Evolutionary conservation across 2,113 vertebrate genomes (phyloP).

Genomic region (Lucifuga dentata): DNA sequence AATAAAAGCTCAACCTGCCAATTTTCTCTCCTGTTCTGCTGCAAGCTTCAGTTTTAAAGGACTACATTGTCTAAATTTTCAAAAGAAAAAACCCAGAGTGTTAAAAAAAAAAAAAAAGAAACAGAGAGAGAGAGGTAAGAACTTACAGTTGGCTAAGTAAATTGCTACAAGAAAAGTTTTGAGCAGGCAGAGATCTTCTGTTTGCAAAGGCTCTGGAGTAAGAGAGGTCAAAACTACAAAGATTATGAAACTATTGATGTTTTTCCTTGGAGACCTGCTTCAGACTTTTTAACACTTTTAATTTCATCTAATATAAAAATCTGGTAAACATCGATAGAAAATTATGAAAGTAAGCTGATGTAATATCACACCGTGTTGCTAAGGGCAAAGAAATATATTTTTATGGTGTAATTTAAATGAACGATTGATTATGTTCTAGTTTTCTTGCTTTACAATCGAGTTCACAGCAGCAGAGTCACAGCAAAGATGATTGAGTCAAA

Average conservation of each 20-base stretch:
- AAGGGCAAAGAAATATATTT: constrained; percentile 39
- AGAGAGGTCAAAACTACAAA: constrained; percentile 2
- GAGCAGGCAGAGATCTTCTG: neutral
- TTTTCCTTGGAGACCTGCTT: constrained; percentile 20
- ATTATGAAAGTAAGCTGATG: constrained; percentile 23
- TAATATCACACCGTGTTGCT: constrained; percentile 20
- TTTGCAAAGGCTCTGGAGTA: neutral
- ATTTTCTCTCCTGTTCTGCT: constrained; percentile 13
- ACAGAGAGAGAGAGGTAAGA: no score
- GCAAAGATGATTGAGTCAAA: constrained; percentile 15
- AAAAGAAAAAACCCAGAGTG: neutral
- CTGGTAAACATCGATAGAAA: neutral
- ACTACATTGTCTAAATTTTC: constrained; percentile 11
- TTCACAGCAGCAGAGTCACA: constrained; percentile 9
- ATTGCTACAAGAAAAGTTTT: no score
- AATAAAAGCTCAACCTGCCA: constrained; percentile 14
- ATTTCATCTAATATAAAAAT: constrained; percentile 23
- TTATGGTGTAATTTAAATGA: constrained; percentile 44
- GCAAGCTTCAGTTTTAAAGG: neutral
- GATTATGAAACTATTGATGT: neutral
- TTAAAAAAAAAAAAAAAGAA: no score
- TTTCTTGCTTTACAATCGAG: constrained; percentile 21
- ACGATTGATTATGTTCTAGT: constrained; percentile 51
- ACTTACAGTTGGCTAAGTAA: no score
- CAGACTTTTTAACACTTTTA: constrained; percentile 9